A percentile compares a stretch with the other conserved stretches of the same genome.
These are phyloP conservation scores for Melanerpes aurifrons DNA, from an alignment of 2,113 vertebrate species.

Conservation along the genomic window DNA sequence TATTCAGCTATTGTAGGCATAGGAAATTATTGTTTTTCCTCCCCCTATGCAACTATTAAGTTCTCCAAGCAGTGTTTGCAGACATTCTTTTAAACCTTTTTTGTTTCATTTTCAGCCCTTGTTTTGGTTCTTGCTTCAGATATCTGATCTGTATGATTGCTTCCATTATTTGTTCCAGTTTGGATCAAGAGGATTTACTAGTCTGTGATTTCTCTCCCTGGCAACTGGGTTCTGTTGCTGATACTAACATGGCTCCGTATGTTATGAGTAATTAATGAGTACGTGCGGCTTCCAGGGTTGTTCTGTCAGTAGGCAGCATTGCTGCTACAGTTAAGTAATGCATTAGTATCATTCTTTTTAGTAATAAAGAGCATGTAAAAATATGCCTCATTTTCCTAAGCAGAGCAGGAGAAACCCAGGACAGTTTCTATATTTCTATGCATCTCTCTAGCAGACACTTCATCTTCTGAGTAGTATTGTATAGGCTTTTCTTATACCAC, in stretches of 20 bases:
- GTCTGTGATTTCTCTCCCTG: slow-evolving; percentile 1
- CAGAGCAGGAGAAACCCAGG: neutral
- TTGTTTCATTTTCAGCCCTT: neutral
- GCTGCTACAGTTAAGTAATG: neutral
- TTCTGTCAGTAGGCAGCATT: neutral
- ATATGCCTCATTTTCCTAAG: neutral
- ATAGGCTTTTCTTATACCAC: neutral
- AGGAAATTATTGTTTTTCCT: neutral
- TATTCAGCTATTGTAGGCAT: neutral
- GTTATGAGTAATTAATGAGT: slow-evolving; percentile 48
- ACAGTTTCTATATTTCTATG: neutral
- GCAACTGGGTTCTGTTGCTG: neutral
- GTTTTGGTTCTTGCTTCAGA: neutral
- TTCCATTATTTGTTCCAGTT: slow-evolving; percentile 10
- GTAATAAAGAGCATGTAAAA: neutral
- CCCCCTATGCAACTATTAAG: neutral
- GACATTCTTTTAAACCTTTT: neutral
- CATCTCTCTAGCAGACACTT: neutral
- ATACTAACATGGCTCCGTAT: slow-evolving; percentile 30
- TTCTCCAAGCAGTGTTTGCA: neutral
- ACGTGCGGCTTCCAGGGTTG: neutral
- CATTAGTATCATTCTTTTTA: slow-evolving; percentile 37
- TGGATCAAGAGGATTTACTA: slow-evolving; percentile 51
- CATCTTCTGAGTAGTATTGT: neutral
- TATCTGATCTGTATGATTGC: neutral